Percentiles rank a stretch among this genome's conserved stretches.
Evolutionary conservation across 2,888 invertebrate species (phyloP).

Genomic region (Dermolepida albohirtum): DNA sequence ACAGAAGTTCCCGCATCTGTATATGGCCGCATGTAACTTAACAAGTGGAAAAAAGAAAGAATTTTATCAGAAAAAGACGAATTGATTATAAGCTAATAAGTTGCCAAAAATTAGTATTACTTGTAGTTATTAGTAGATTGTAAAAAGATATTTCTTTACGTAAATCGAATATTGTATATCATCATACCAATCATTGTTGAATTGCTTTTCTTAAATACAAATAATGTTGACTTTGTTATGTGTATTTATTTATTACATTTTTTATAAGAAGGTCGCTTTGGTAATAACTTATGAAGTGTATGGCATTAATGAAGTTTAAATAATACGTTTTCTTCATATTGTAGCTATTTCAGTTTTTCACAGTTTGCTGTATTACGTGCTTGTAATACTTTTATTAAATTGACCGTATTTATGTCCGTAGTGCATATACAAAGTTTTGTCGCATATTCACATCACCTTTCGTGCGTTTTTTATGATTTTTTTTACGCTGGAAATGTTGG

Average conservation of each 20-base stretch:
- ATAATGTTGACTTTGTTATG: slow-evolving; percentile 22
- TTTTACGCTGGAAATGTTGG: too few relatives aligned
- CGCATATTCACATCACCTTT: too few relatives aligned
- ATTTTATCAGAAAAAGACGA: slow-evolving; percentile 43
- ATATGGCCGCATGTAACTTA: slow-evolving; percentile 72
- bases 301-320: too few relatives aligned
- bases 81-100: slow-evolving; percentile 37
- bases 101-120: slow-evolving; percentile 43
- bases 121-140: slow-evolving; percentile 8
- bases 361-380: too few relatives aligned
- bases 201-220: slow-evolving; percentile 34
- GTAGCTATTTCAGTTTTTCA: too few relatives aligned
- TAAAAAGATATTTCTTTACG: slow-evolving; percentile 22
- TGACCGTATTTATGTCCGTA: too few relatives aligned
- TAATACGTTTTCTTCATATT: too few relatives aligned
- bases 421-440: too few relatives aligned
- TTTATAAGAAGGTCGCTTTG: too few relatives aligned
- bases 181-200: slow-evolving; percentile 28
- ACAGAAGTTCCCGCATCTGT: slow-evolving; percentile 76
- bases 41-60: slow-evolving; percentile 53
- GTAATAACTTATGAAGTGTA: too few relatives aligned
- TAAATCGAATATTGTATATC: slow-evolving; percentile 37
- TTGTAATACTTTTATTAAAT: too few relatives aligned
- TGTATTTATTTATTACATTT: background rate
- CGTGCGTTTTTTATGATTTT: too few relatives aligned